phyloP scores from a whole-genome alignment of 2,113 vertebrate genomes.

The Turdus rufiventris region DNA sequence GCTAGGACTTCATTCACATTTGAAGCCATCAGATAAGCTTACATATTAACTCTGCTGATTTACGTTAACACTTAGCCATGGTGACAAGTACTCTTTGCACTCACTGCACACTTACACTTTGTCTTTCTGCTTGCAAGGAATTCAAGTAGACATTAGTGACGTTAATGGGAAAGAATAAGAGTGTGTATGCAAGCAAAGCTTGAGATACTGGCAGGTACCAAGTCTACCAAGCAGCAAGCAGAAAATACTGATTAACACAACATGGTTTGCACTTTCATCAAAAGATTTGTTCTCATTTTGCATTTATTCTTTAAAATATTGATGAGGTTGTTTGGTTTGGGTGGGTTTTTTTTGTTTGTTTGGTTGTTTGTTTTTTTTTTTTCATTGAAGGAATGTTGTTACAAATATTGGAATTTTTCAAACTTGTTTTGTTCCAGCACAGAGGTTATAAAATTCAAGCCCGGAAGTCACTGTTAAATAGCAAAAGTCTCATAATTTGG shows the following conservation, averaged over 20 bases:
- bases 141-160: conserved; percentile 39
- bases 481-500: neutral
- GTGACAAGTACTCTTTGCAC: conserved; percentile 36
- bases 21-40: conserved; percentile 13
- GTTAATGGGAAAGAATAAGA: conserved; percentile 35
- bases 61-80: conserved; percentile 34
- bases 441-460: neutral
- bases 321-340: neutral
- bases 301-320: neutral
- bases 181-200: neutral
- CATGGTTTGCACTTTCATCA: neutral
- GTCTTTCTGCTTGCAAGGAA: conserved; percentile 39
- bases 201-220: neutral
- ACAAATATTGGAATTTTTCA: neutral
- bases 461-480: neutral
- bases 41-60: conserved; percentile 44
- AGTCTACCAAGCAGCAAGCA: neutral
- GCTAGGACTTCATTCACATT: neutral
- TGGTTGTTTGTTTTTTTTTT: neutral
- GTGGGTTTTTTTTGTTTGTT: neutral
- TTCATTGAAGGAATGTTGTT: neutral
- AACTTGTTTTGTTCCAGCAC: neutral
- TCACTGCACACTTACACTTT: conserved; percentile 28
- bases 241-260: neutral
- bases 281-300: neutral